Conservation (phyloP, 1,140 invertebrate species). For the Acromyrmex echinatior region DNA sequence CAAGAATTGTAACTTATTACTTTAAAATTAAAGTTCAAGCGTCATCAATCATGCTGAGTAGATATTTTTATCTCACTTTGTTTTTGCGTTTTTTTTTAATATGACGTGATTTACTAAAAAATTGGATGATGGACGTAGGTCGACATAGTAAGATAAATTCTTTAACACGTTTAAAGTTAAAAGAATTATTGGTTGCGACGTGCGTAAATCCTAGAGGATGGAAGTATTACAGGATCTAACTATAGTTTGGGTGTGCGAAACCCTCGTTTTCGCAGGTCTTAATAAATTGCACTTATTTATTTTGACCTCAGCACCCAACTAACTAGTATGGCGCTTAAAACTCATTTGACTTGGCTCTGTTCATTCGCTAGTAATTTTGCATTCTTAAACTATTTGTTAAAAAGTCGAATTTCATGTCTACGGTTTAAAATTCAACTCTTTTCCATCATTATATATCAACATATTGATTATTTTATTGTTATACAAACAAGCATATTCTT, state of each 20-base stretch:
- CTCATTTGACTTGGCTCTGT: neutral
- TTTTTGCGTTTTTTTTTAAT: neutral
- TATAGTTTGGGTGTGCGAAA: conserved; percentile 28
- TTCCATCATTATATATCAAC: conserved; percentile 10
- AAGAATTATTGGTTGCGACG: conserved; percentile 34
- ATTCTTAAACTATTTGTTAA: conserved; percentile 33
- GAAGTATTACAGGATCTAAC: conserved; percentile 20
- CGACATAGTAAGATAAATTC: neutral
- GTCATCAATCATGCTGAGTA: neutral
- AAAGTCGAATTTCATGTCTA: conserved; percentile 10
- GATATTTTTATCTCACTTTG: neutral
- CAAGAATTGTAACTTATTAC: neutral
- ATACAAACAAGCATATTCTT: neutral
- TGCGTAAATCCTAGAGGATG: neutral
- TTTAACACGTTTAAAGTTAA: conserved; percentile 43
- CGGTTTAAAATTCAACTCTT: neutral
- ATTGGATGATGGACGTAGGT: neutral
- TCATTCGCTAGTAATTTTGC: conserved; percentile 15
- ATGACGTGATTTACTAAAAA: conserved; percentile 12
- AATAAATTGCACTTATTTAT: conserved; percentile 72
- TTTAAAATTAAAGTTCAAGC: conserved; percentile 6
- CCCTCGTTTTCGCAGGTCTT: conserved; percentile 45
- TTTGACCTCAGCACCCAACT: conserved; percentile 53
- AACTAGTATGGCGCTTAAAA: conserved; percentile 57
- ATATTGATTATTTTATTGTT: neutral